Conservation (phyloP, 2,888 invertebrate genomes). For the Lissocephala sabroskyi region DNA sequence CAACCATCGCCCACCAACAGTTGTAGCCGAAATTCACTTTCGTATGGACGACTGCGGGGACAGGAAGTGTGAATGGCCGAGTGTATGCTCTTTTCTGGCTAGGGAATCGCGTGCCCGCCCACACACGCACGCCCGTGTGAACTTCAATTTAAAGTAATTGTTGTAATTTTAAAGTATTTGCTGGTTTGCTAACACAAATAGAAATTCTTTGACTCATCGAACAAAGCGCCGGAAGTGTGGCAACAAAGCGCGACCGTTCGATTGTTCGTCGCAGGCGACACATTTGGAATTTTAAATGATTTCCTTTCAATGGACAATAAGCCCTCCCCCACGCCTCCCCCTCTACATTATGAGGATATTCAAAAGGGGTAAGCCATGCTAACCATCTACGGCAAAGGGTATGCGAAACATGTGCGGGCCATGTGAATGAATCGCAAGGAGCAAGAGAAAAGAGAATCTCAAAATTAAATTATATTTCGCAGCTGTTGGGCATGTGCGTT, state of each 20-base stretch:
- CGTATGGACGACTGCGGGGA: too few relatives aligned
- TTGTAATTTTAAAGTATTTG: too few relatives aligned
- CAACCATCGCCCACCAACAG: too few relatives aligned
- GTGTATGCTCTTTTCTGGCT: too few relatives aligned
- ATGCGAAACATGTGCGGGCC: constrained; percentile 35
- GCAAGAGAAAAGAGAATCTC: constrained; percentile 3
- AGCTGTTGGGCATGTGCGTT: constrained; percentile 31
- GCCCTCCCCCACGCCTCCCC: too few relatives aligned
- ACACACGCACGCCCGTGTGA: neutral
- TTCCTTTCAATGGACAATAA: neutral
- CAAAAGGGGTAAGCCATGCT: neutral
- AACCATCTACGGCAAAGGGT: too few relatives aligned
- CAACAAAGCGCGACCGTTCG: neutral
- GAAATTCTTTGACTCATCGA: neutral
- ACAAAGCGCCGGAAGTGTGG: constrained; percentile 1
- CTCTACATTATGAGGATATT: too few relatives aligned
- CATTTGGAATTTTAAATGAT: constrained; percentile 1
- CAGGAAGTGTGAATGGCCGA: too few relatives aligned
- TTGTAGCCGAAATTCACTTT: too few relatives aligned
- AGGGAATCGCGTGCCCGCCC: neutral
- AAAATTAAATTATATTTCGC: constrained; percentile 27
- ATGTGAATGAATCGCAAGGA: constrained; percentile 20
- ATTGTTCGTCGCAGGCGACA: neutral
- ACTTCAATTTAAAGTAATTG: too few relatives aligned
- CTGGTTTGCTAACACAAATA: too few relatives aligned